Percentiles rank a stretch among this genome's conserved stretches.
Evolutionary conservation across 92 coral and sea anemone genomes (phyloP).

Genomic region (Epizoanthus scotinus): DNA sequence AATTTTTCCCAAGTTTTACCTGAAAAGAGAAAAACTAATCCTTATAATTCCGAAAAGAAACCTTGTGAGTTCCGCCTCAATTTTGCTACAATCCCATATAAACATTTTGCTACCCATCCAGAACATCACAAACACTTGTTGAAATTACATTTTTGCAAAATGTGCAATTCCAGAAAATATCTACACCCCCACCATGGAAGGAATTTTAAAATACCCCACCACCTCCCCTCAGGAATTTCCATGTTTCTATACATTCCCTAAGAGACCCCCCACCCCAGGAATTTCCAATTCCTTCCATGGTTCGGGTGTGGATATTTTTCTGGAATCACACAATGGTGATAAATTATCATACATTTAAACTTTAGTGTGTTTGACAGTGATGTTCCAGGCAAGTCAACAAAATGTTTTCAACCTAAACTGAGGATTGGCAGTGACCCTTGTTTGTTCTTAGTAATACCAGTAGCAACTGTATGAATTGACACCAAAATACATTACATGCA

Average conservation of each 20-base stretch:
- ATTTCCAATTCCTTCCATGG: no score
- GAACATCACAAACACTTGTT: conserved; percentile 30
- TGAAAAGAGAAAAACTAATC: conserved; percentile 54
- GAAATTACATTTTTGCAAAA: not conserved
- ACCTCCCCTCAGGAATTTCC: no score
- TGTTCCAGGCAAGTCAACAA: conserved; percentile 30
- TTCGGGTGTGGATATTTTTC: no score
- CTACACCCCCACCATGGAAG: no score
- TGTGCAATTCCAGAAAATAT: no score
- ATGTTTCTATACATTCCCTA: no score
- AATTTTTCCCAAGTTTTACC: conserved; percentile 86
- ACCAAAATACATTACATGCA: no score
- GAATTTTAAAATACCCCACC: no score
- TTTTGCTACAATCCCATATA: not conserved
- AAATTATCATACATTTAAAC: not conserved
- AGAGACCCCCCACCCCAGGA: no score
- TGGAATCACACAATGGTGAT: no score
- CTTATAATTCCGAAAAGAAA: conserved; percentile 23
- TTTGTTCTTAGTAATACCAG: not conserved
- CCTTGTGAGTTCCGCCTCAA: not conserved
- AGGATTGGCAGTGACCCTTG: conserved; percentile 26
- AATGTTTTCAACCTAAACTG: conserved; percentile 19
- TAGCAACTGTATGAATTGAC: no score
- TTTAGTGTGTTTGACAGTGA: conserved; percentile 9
- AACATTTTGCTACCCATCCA: conserved; percentile 25